Conservation (phyloP, 2,113 vertebrate genomes). For the Siphamia tubifer region DNA sequence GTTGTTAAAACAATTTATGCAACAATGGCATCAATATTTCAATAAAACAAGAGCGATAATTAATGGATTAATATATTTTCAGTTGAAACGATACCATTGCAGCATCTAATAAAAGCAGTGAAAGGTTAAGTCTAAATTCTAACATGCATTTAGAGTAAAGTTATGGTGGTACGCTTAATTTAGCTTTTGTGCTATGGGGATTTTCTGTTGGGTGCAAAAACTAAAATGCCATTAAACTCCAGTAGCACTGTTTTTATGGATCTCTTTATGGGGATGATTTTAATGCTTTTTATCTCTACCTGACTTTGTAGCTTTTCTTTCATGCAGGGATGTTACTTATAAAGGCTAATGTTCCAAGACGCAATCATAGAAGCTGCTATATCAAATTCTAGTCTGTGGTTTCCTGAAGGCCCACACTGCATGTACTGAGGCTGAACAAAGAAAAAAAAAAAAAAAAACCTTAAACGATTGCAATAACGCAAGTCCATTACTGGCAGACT, state of each 20-base stretch:
- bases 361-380: constrained; percentile 60
- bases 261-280: constrained; percentile 25
- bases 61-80: no score
- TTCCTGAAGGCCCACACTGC: constrained; percentile 22
- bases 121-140: neutral
- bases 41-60: no score
- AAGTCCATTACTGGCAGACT: no score
- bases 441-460: no score
- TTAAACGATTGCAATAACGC: no score
- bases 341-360: constrained; percentile 70
- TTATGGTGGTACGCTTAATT: constrained; percentile 19
- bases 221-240: constrained; percentile 34
- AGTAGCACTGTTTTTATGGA: constrained; percentile 16
- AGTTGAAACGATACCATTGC: neutral
- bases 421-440: no score
- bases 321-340: constrained; percentile 50
- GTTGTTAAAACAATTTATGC: no score
- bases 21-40: no score
- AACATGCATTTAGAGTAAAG: neutral
- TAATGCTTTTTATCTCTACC: constrained; percentile 8
- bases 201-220: constrained; percentile 12
- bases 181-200: constrained; percentile 18
- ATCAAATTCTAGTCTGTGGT: constrained; percentile 45
- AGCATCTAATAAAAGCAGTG: neutral
- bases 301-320: constrained; percentile 32